A percentile compares a stretch with the other conserved stretches of the same genome.
Evolutionary conservation across 2,797 vertebrate genomes (phyloP).

Genomic region (Spondyliosoma cantharus): DNA sequence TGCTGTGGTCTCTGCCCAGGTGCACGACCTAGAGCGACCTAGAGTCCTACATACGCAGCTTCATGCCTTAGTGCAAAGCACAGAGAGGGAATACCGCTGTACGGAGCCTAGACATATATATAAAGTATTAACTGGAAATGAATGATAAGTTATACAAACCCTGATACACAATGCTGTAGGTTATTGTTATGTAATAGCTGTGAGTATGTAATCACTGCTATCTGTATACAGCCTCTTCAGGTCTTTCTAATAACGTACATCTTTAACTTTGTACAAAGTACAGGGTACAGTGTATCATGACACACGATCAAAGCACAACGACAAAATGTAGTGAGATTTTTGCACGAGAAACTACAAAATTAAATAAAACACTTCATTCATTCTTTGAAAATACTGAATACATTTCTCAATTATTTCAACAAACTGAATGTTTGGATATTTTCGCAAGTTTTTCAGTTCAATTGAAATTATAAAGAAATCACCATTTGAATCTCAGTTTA

Average conservation of each 20-base stretch:
- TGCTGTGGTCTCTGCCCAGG: conserved; percentile 77
- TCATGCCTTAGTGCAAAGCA: conserved; percentile 38
- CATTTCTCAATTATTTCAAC: background rate
- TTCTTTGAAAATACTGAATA: too few relatives aligned
- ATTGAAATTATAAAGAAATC: background rate
- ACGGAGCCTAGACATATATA: background rate
- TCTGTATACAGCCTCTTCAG: background rate
- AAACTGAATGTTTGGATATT: background rate
- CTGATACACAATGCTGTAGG: background rate
- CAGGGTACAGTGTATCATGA: background rate
- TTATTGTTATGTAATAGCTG: background rate
- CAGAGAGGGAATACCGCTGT: background rate
- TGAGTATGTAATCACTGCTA: too few relatives aligned
- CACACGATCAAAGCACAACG: background rate
- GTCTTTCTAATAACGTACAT: background rate
- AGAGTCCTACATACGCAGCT: conserved; percentile 54
- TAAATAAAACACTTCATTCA: background rate
- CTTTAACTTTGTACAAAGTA: background rate
- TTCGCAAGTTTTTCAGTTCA: background rate
- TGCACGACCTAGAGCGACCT: conserved; percentile 77
- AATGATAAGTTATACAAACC: background rate
- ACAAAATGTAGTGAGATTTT: background rate
- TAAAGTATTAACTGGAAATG: background rate
- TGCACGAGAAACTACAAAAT: background rate
- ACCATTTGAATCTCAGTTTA: background rate